phyloP scores from a whole-genome alignment of 1,140 invertebrate genomes.

The Magallana ariakensis region DNA sequence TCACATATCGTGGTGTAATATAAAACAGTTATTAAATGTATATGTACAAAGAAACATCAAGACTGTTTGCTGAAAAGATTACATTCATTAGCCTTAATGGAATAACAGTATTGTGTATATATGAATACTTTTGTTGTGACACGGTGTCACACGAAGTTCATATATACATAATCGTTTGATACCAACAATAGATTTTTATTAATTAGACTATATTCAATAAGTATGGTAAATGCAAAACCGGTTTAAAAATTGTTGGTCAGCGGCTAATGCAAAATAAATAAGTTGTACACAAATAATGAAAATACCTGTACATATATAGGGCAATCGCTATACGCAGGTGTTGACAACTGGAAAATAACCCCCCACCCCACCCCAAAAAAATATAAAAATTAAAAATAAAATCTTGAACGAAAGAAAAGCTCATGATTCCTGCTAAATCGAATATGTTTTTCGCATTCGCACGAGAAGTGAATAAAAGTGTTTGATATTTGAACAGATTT shows the following conservation, averaged over 20 bases:
- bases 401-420: too few relatives aligned
- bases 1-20: neutral
- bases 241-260: neutral
- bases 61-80: conserved; percentile 26
- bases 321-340: too few relatives aligned
- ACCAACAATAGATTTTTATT: neutral
- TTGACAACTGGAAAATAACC: too few relatives aligned
- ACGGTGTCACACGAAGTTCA: conserved; percentile 4
- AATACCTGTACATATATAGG: too few relatives aligned
- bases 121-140: neutral
- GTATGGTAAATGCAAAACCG: conserved; percentile 4
- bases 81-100: conserved; percentile 5
- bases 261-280: too few relatives aligned
- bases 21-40: conserved; percentile 20
- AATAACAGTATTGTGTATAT: neutral
- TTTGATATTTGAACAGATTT: too few relatives aligned
- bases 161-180: neutral
- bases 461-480: too few relatives aligned
- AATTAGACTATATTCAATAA: conserved; percentile 27
- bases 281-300: too few relatives aligned
- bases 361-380: too few relatives aligned
- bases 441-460: too few relatives aligned
- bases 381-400: too few relatives aligned
- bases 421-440: too few relatives aligned
- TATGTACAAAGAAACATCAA: neutral